phyloP scores from a whole-genome alignment of 2,888 invertebrate species.

The Acleris holmiana region DNA sequence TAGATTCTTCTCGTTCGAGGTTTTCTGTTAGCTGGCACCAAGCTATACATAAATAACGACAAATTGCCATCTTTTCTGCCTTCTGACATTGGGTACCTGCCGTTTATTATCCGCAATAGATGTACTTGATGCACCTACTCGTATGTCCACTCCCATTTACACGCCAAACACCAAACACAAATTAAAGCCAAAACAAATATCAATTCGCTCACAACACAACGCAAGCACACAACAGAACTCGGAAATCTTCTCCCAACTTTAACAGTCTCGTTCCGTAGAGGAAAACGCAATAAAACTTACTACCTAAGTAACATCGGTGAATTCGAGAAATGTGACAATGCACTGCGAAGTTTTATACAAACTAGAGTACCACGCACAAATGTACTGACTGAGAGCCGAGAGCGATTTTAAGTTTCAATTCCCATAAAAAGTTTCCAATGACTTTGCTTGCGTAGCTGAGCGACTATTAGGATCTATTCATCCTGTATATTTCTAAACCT shows the following conservation, averaged over 20 bases:
- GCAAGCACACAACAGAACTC: conserved; percentile 5
- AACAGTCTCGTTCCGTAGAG: conserved; percentile 24
- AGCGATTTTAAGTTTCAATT: conserved; percentile 36
- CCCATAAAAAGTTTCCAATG: conserved; percentile 21
- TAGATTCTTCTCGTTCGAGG: too few species aligned
- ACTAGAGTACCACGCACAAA: conserved; percentile 25
- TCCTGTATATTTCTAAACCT: too few species aligned
- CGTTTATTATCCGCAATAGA: too few species aligned
- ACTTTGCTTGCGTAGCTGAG: conserved; percentile 14
- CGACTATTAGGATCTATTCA: conserved; percentile 3
- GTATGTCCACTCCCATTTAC: not conserved
- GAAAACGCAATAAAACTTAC: conserved; percentile 33
- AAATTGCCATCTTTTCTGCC: too few species aligned
- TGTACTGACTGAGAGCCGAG: conserved; percentile 17
- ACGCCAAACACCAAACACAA: not conserved
- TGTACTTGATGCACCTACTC: not conserved
- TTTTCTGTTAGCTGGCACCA: too few species aligned
- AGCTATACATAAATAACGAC: too few species aligned
- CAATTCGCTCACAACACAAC: conserved; percentile 7
- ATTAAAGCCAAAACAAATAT: conserved; percentile 22
- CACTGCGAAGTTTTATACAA: conserved; percentile 23
- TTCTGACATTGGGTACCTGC: too few species aligned
- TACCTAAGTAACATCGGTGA: conserved; percentile 31
- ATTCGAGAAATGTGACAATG: conserved; percentile 34
- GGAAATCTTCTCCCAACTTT: conserved; percentile 32